These are phyloP conservation scores for Drosophila sp. DNA, from an alignment of 1,140 invertebrate genomes.

Conservation along the genomic window DNA sequence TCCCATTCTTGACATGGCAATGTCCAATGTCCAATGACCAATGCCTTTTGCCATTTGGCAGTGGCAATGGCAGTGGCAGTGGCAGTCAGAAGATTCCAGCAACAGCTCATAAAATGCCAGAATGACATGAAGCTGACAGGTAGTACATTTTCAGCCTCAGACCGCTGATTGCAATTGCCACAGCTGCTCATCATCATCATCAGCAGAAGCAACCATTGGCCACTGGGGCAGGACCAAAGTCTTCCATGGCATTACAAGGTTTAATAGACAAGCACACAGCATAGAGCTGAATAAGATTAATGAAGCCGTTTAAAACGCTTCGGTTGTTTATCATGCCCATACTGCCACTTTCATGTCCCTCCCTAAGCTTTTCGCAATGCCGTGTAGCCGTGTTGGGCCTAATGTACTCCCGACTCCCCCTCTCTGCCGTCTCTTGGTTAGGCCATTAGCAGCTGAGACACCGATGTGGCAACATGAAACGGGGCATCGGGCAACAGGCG, in stretches of 20 bases:
- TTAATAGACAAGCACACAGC: constrained; percentile 79
- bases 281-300: constrained; percentile 78
- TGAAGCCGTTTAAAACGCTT: constrained; percentile 82
- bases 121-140: constrained; percentile 77
- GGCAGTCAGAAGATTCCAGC: constrained; percentile 18
- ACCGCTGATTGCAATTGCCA: constrained; percentile 62
- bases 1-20: constrained; percentile 25
- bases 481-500: constrained; percentile 60
- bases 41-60: constrained; percentile 40
- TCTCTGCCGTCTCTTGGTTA: constrained; percentile 31
- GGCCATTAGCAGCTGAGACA: constrained; percentile 58
- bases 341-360: constrained; percentile 38
- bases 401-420: constrained; percentile 45
- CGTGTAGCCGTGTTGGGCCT: constrained; percentile 53
- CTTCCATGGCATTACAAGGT: constrained; percentile 68
- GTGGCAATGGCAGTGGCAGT: constrained; percentile 27
- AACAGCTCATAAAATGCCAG: constrained; percentile 76
- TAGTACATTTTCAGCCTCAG: constrained; percentile 70
- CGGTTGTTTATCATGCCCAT: constrained; percentile 80
- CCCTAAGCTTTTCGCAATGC: constrained; percentile 42
- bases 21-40: constrained; percentile 23
- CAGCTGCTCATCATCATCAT: constrained; percentile 60
- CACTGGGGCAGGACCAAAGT: constrained; percentile 20
- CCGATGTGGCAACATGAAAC: constrained; percentile 56
- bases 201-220: background rate